Percentiles rank a stretch among this genome's conserved stretches.
Evolutionary conservation across 2,888 invertebrate genomes (phyloP).

Genomic region (Julus scanicus): DNA sequence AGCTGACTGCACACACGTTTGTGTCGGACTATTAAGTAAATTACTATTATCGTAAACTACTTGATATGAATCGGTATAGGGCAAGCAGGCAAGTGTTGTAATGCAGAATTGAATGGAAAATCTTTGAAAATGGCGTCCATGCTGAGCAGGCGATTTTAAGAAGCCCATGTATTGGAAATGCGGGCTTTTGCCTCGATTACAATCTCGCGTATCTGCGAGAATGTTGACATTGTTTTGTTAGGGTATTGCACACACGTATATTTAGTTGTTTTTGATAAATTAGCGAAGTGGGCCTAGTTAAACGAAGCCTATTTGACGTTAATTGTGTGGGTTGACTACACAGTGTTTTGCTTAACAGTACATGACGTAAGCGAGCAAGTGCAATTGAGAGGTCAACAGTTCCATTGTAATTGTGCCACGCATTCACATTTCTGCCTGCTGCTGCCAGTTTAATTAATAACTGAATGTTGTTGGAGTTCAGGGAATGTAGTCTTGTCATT

Average conservation of each 20-base stretch:
- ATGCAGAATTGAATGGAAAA: not conserved
- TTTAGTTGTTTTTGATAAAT: conserved; percentile 41
- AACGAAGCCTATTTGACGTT: conserved; percentile 15
- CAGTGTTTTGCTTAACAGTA: not conserved
- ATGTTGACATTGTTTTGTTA: conserved; percentile 38
- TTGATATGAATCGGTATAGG: no score
- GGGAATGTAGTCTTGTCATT: not conserved
- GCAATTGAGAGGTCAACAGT: conserved; percentile 47
- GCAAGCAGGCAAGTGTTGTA: not conserved
- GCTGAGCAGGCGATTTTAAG: not conserved
- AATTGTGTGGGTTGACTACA: conserved; percentile 19
- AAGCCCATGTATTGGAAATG: not conserved
- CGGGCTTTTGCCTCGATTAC: not conserved
- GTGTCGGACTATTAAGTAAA: no score
- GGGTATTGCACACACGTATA: not conserved
- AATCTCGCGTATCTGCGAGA: not conserved
- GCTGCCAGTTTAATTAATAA: conserved; percentile 27
- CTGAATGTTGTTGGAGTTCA: not conserved
- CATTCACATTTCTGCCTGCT: conserved; percentile 8
- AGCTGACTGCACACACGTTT: no score
- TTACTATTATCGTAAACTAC: no score
- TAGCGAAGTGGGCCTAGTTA: not conserved
- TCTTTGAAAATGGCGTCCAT: not conserved
- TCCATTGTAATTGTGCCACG: conserved; percentile 21
- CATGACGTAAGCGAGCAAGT: conserved; percentile 7